A percentile compares a stretch with the other conserved stretches of the same genome.
phyloP scores from a whole-genome alignment of 1,140 invertebrate genomes.

The Drosophila pseudoananassae region DNA sequence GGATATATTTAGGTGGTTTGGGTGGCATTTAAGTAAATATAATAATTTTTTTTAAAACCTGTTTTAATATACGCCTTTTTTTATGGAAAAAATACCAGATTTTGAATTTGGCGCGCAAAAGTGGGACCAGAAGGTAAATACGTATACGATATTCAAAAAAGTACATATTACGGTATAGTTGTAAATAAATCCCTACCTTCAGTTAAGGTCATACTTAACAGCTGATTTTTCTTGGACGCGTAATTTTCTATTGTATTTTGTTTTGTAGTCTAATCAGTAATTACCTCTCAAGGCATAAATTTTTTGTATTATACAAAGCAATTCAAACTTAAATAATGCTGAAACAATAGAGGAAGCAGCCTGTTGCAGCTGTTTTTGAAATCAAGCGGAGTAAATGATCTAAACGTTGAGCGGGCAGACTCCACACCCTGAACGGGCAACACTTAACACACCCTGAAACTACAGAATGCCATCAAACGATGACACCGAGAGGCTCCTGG shows the following conservation, averaged over 20 bases:
- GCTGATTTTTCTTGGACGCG: background rate
- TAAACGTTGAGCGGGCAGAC: background rate
- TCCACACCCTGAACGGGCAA: background rate
- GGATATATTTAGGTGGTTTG: background rate
- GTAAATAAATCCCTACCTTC: too few relatives aligned
- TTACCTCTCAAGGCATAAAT: background rate
- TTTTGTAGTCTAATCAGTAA: background rate
- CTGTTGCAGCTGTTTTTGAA: slow-evolving; percentile 5
- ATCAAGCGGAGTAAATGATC: background rate
- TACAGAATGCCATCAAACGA: slow-evolving; percentile 19
- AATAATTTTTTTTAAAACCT: too few relatives aligned
- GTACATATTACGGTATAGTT: too few relatives aligned
- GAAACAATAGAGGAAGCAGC: background rate
- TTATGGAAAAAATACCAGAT: background rate
- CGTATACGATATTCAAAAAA: too few relatives aligned
- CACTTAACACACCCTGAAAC: background rate
- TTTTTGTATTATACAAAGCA: background rate
- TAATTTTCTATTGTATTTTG: background rate
- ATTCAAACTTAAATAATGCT: background rate
- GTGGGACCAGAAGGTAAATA: too few relatives aligned
- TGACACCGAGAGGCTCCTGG: slow-evolving; percentile 24
- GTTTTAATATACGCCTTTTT: too few relatives aligned
- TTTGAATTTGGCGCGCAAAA: too few relatives aligned
- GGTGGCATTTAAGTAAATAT: too few relatives aligned
- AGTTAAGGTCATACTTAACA: too few relatives aligned